These are phyloP conservation scores for Rhinoraja longicauda DNA, from an alignment of 2,797 vertebrate species.

Conservation along the genomic window DNA sequence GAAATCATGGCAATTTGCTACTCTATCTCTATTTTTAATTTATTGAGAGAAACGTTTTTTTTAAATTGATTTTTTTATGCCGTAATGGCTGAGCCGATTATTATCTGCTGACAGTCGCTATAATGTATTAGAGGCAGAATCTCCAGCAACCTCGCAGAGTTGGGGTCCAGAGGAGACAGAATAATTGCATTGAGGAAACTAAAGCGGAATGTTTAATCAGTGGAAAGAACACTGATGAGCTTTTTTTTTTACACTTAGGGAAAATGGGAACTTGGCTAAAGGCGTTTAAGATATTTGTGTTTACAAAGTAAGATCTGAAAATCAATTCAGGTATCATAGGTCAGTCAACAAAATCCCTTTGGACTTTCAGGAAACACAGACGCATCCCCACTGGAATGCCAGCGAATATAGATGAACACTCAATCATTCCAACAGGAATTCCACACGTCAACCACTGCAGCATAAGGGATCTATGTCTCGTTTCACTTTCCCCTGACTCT, in stretches of 20 bases:
- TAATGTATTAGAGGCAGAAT: not conserved
- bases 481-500: too few relatives aligned
- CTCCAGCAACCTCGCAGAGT: not conserved
- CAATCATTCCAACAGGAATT: conserved; percentile 4
- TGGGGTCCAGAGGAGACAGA: not conserved
- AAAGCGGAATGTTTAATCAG: not conserved
- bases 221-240: not conserved
- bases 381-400: not conserved
- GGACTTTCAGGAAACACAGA: not conserved
- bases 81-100: not conserved
- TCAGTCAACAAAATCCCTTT: not conserved
- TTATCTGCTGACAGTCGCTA: not conserved
- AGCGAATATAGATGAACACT: not conserved
- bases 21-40: not conserved
- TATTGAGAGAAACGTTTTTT: not conserved
- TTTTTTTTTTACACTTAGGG: not conserved
- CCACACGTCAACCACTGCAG: not conserved
- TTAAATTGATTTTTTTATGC: not conserved
- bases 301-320: conserved; percentile 4
- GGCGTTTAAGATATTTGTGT: not conserved
- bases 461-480: not conserved
- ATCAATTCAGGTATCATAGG: not conserved
- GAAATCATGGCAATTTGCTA: not conserved
- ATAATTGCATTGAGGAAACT: not conserved
- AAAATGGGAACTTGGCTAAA: not conserved